Evolutionary conservation across 2,113 vertebrate genomes (phyloP).

Genomic region (Alethe diademata): DNA sequence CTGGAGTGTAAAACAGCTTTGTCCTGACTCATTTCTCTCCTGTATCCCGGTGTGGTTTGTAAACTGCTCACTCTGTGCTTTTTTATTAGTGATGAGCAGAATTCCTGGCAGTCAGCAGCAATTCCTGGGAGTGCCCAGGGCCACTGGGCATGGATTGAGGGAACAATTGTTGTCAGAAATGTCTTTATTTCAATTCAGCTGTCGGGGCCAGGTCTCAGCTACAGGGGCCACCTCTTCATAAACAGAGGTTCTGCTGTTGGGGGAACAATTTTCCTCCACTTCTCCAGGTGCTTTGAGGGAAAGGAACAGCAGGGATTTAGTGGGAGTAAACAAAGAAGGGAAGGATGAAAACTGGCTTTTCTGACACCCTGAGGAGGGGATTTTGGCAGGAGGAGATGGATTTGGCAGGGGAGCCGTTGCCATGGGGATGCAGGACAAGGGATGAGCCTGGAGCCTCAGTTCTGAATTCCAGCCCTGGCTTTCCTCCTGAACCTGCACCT

Average conservation of each 20-base stretch:
- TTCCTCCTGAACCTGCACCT: not conserved
- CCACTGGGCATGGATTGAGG: not conserved
- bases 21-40: not conserved
- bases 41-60: not conserved
- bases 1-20: not conserved
- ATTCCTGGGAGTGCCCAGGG: not conserved
- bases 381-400: not conserved
- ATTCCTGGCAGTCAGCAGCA: not conserved
- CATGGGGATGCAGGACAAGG: conserved; percentile 12
- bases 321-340: not conserved
- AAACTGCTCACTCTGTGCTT: not conserved
- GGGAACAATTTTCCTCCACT: not conserved
- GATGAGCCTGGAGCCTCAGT: fast-evolving
- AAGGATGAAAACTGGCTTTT: not conserved
- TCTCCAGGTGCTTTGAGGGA: not conserved
- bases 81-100: not conserved
- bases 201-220: too few relatives aligned
- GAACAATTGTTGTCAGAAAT: not conserved
- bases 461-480: not conserved
- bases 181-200: not conserved
- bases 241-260: not conserved
- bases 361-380: not conserved
- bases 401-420: not conserved
- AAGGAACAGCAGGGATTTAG: not conserved
- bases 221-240: not conserved